Base-by-base conservation (phyloP, 2,797 vertebrate species). In the Cryptoblepharus egeriae region DNA sequence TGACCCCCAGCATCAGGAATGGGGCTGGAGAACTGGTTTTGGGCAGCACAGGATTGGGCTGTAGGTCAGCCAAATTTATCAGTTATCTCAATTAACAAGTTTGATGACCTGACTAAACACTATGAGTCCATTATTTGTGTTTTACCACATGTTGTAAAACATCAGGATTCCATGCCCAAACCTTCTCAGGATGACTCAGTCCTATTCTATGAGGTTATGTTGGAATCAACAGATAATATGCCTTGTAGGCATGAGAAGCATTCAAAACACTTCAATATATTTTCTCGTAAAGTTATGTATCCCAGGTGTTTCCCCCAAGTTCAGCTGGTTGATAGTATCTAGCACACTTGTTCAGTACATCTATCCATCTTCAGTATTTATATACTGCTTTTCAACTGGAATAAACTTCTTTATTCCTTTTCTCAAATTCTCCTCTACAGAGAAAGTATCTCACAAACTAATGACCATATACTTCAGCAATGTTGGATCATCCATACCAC, bases 91-190 rank as follows among this genome's bases (percentile, higher is more conserved):
- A 85, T 77, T 92, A 90, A 91, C 75, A 87, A 90, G 78, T 79
- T 37, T 76, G 5, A 84, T 85, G 84, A 85, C 74, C 90, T 82
- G 81, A 88, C 73, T 86, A 75, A 90, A 88, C 85, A 91, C 87
- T 90, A 85, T 91, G 58, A 82, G 82, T 90, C 86, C 91, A 90
- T 83, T 89, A 89, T 88, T 93, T 93, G 77, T 83, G 73, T 83
- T 88, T 81, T 52, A 75, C 35, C 81, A 77, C 55, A 88, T 86
- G 84, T 88, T 86, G 83, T 87, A 92, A 89, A 79, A 39, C 67
- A 9, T 61, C n/a, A 32, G 28, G 16, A 11, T 26, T 52, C 10
- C 20, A 22, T 28, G 5, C 42, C 45, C 52, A 4, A 60, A 24
- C 26, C 55, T 73, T 63, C 42, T 71, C 52, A 39, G 18, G 37